A percentile compares a stretch with the other conserved stretches of the same genome.
phyloP scores from a whole-genome alignment of 2,113 vertebrate genomes.

The Chaenocephalus aceratus region DNA sequence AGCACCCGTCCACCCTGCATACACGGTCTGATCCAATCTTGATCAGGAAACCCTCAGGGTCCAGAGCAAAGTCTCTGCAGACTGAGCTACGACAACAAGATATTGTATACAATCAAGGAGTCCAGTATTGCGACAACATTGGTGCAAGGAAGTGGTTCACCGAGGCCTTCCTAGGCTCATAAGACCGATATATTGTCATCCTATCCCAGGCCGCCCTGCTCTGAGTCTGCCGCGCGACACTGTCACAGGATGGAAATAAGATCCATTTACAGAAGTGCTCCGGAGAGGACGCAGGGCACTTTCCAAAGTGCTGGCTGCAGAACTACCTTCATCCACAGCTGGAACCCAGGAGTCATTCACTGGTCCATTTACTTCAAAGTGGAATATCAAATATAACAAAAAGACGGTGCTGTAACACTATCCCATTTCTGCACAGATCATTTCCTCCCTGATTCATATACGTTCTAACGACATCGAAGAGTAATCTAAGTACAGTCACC shows the following conservation, averaged over 20 bases:
- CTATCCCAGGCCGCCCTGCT: constrained; percentile 27
- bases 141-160: constrained; percentile 4
- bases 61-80: too few species aligned
- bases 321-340: constrained; percentile 55
- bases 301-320: constrained; percentile 54
- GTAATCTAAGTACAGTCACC: constrained; percentile 46
- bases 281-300: constrained; percentile 56
- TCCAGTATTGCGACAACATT: too few species aligned
- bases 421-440: constrained; percentile 59
- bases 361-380: constrained; percentile 77
- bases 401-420: constrained; percentile 22
- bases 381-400: constrained; percentile 72
- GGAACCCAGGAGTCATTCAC: constrained; percentile 65
- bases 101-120: too few species aligned
- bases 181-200: constrained; percentile 29
- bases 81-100: too few species aligned
- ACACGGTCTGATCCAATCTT: too few species aligned
- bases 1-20: too few species aligned
- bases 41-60: too few species aligned
- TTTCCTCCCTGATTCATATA: constrained; percentile 49
- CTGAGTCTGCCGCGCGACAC: constrained; percentile 28
- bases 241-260: constrained; percentile 67
- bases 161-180: constrained; percentile 27
- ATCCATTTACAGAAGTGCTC: constrained; percentile 63
- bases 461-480: constrained; percentile 25